Conservation (phyloP, 2,888 invertebrate species). For the Leucophenga maculata region DNA sequence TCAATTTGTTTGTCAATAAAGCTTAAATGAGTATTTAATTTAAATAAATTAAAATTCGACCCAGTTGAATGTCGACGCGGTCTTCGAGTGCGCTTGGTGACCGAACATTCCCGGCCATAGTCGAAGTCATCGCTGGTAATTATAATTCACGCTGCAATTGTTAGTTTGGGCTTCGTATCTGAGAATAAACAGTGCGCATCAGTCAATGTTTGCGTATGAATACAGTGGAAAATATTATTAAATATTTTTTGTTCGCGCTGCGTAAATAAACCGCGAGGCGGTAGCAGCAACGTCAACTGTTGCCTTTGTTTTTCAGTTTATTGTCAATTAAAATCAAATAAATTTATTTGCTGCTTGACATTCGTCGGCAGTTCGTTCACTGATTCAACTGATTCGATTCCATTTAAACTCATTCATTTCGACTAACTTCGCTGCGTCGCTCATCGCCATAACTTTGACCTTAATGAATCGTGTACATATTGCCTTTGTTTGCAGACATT, state of each 20-base stretch:
- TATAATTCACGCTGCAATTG: constrained; percentile 45
- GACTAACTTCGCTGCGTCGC: constrained; percentile 9
- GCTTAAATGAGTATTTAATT: constrained; percentile 71
- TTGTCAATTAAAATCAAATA: constrained; percentile 68
- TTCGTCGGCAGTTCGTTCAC: constrained; percentile 45
- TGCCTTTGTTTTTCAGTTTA: constrained; percentile 52
- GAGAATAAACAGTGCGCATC: no score
- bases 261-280: constrained; percentile 35
- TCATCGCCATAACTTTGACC: constrained; percentile 1
- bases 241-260: constrained; percentile 22
- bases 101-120: background rate
- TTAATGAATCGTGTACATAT: background rate
- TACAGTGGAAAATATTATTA: constrained; percentile 29
- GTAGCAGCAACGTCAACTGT: background rate
- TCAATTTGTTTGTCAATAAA: constrained; percentile 73
- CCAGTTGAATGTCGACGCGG: constrained; percentile 61
- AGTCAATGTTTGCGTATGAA: constrained; percentile 24
- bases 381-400: constrained; percentile 41
- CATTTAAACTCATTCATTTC: constrained; percentile 32
- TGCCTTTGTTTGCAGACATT: no score
- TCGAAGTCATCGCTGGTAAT: constrained; percentile 40
- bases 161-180: no score
- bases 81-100: background rate
- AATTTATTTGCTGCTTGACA: constrained; percentile 65
- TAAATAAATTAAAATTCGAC: constrained; percentile 72